phyloP scores from a whole-genome alignment of 2,113 vertebrate genomes.

The Datnioides undecimradiatus region DNA sequence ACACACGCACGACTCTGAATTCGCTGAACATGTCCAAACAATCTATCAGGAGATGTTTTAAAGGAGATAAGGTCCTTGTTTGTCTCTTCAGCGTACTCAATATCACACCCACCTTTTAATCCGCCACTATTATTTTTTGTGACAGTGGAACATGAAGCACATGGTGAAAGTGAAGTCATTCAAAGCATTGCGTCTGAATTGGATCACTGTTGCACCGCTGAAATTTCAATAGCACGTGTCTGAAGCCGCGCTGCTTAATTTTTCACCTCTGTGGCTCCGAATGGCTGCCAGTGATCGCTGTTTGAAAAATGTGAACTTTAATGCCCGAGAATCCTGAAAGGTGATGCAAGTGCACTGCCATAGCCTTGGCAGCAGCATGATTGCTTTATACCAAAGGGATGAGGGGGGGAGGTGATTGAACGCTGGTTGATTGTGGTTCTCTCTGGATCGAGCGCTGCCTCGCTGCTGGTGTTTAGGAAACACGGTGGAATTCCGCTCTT shows the following conservation, averaged over 20 bases:
- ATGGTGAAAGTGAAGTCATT: slow-evolving; percentile 1
- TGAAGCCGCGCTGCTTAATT: background rate
- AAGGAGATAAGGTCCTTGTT: slow-evolving; percentile 24
- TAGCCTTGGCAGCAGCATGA: slow-evolving; percentile 32
- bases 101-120: slow-evolving; percentile 45
- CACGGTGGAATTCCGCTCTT: slow-evolving; percentile 6
- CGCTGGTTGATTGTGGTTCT: slow-evolving; percentile 40
- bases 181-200: slow-evolving; percentile 1
- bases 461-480: slow-evolving; percentile 8
- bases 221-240: slow-evolving; percentile 6
- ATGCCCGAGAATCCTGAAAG: slow-evolving; percentile 36
- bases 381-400: slow-evolving; percentile 50
- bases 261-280: slow-evolving; percentile 5
- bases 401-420: slow-evolving; percentile 40
- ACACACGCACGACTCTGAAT: background rate
- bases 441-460: slow-evolving; percentile 4
- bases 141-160: background rate
- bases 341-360: slow-evolving; percentile 57
- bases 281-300: slow-evolving; percentile 18
- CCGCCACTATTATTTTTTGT: background rate
- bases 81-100: slow-evolving; percentile 4
- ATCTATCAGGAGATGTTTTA: slow-evolving; percentile 31
- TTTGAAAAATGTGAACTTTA: slow-evolving; percentile 44
- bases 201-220: background rate
- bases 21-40: slow-evolving; percentile 11